Conservation (phyloP, 37 sponge, comb jelly and placozoan genomes). For the Petrosia ficiformis region DNA sequence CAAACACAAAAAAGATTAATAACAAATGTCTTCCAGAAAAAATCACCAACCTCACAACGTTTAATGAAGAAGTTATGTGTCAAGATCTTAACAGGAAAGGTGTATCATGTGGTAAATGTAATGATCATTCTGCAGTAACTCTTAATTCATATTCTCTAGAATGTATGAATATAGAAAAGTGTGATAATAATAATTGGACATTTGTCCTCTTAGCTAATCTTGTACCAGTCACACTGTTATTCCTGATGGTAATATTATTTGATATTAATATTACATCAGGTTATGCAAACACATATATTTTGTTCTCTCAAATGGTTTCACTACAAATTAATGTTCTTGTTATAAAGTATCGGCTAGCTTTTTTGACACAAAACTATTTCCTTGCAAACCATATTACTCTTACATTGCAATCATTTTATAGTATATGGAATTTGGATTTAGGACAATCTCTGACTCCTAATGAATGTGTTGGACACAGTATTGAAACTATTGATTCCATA, state of each 20-base stretch:
- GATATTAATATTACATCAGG: constrained; percentile 1
- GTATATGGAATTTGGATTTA: background rate
- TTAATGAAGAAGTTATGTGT: background rate
- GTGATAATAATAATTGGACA: background rate
- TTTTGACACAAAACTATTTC: background rate
- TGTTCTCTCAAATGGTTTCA: background rate
- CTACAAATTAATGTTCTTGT: background rate
- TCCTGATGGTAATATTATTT: background rate
- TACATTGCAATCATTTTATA: background rate
- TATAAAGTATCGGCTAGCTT: background rate
- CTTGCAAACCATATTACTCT: background rate
- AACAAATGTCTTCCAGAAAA: background rate
- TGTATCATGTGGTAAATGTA: background rate
- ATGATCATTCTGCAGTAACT: background rate
- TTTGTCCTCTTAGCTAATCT: background rate
- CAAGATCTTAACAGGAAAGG: background rate
- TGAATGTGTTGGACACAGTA: background rate
- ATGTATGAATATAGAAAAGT: background rate
- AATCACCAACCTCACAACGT: background rate
- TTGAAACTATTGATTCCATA: background rate
- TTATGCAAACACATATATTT: constrained; percentile 1
- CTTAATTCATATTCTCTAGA: background rate
- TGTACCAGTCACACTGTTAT: constrained; percentile 1
- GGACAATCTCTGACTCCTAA: background rate
- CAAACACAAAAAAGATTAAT: no score